Evolutionary conservation across 2,888 invertebrate species (phyloP).

Genomic region (Malthinus seriepunctatus): DNA sequence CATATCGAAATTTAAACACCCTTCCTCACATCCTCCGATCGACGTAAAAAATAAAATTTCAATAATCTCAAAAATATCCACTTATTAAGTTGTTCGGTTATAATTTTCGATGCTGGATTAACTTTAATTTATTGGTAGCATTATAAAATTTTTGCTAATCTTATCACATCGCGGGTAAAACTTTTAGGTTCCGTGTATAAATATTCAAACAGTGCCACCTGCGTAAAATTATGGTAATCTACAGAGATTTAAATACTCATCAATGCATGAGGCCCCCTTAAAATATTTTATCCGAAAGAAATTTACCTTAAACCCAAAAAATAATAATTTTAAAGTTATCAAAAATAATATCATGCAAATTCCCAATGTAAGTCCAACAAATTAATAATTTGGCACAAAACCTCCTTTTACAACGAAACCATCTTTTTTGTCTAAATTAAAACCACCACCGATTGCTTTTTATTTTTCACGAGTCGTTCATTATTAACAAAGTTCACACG

Average conservation of each 20-base stretch:
- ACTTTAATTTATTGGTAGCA: slow-evolving; percentile 31
- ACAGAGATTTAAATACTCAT: slow-evolving; percentile 7
- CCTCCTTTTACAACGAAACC: background rate
- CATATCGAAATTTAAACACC: background rate
- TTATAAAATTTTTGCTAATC: slow-evolving; percentile 29
- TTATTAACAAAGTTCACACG: slow-evolving; percentile 13
- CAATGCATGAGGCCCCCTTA: background rate
- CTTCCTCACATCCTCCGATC: background rate
- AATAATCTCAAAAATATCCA: background rate
- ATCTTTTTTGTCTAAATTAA: background rate
- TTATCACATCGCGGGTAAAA: slow-evolving; percentile 28
- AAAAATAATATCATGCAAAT: background rate
- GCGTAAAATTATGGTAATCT: slow-evolving; percentile 23
- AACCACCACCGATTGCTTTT: too few species aligned
- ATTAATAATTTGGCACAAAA: slow-evolving; percentile 16
- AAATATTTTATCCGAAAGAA: slow-evolving; percentile 4
- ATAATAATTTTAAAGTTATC: background rate
- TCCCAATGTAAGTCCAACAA: background rate
- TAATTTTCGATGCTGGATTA: slow-evolving; percentile 31
- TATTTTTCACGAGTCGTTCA: background rate
- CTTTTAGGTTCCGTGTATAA: slow-evolving; percentile 25
- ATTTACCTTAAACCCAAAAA: background rate
- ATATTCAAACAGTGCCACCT: slow-evolving; percentile 29
- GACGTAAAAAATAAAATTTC: slow-evolving; percentile 1
- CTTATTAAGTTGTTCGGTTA: slow-evolving; percentile 8